phyloP scores from a whole-genome alignment of 2,888 invertebrate genomes.

The Eupithecia subumbrata region DNA sequence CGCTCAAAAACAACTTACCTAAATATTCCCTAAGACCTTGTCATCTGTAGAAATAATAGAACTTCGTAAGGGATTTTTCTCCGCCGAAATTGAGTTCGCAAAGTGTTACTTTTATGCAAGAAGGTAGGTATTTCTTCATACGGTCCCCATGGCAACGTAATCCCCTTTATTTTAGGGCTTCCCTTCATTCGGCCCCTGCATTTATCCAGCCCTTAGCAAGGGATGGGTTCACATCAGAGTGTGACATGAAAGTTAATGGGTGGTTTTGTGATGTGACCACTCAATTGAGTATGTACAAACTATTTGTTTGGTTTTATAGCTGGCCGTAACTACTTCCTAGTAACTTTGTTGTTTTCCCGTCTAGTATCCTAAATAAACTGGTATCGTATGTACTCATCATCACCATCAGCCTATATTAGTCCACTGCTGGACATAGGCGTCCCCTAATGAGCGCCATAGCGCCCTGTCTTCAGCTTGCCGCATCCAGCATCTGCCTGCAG shows the following conservation, averaged over 20 bases:
- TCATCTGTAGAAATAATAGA: constrained; percentile 13
- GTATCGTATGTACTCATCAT: not conserved
- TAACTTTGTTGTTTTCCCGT: not conserved
- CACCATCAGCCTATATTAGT: too few relatives aligned
- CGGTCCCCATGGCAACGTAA: constrained; percentile 67
- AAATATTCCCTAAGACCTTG: constrained; percentile 14
- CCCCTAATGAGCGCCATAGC: too few relatives aligned
- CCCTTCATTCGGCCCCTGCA: constrained; percentile 59
- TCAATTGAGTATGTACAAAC: constrained; percentile 11
- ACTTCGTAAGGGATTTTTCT: constrained; percentile 29
- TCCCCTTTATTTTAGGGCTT: constrained; percentile 75
- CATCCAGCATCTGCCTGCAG: too few relatives aligned
- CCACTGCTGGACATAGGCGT: too few relatives aligned
- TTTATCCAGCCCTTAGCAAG: constrained; percentile 55
- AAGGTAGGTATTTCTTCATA: constrained; percentile 54
- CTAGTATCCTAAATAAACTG: not conserved
- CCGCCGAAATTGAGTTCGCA: constrained; percentile 47
- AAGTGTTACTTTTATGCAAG: constrained; percentile 67
- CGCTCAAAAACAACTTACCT: constrained; percentile 10
- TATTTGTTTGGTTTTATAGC: constrained; percentile 3
- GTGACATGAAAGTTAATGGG: constrained; percentile 32
- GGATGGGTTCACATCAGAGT: constrained; percentile 63
- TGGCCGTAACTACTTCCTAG: not conserved
- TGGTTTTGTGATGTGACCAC: constrained; percentile 5
- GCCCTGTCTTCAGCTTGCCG: too few relatives aligned